These are phyloP conservation scores for Cricetomys ansorgei DNA, from an alignment of 2,113 vertebrate species.

Conservation along the genomic window DNA sequence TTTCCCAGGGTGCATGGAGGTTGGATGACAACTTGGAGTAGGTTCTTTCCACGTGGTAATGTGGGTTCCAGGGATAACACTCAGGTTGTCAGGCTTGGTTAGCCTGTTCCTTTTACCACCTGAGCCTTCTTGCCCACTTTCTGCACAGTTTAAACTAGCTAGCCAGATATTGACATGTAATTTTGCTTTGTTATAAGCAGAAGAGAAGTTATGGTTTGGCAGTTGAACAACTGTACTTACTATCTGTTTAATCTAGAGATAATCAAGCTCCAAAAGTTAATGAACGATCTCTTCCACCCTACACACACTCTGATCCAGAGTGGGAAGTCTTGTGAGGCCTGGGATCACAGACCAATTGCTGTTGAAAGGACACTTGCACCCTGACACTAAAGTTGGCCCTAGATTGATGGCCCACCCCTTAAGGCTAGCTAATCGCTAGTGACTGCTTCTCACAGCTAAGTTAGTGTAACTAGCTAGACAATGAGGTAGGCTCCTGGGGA, in stretches of 20 bases:
- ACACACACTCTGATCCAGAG: neutral
- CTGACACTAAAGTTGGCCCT: neutral
- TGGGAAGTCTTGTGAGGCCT: neutral
- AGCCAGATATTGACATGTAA: neutral
- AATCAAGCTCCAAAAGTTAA: constrained; percentile 42
- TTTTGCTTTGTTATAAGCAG: constrained; percentile 63
- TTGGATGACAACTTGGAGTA: neutral
- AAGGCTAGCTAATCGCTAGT: constrained; percentile 26
- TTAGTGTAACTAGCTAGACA: constrained; percentile 17
- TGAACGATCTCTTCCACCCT: neutral
- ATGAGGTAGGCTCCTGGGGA: constrained; percentile 19
- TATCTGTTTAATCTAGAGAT: constrained; percentile 44
- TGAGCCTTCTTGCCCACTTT: neutral
- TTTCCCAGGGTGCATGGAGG: neutral
- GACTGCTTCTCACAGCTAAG: neutral
- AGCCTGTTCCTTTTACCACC: neutral
- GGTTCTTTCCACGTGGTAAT: neutral
- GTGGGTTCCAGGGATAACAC: neutral
- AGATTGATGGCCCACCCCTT: neutral
- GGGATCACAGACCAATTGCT: neutral
- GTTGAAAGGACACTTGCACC: neutral
- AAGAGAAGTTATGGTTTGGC: constrained; percentile 52
- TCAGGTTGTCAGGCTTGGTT: neutral
- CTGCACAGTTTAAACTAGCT: constrained; percentile 4
- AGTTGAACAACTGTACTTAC: constrained; percentile 33